Conservation (phyloP, 2,888 invertebrate species). For the Tyria jacobaeae region DNA sequence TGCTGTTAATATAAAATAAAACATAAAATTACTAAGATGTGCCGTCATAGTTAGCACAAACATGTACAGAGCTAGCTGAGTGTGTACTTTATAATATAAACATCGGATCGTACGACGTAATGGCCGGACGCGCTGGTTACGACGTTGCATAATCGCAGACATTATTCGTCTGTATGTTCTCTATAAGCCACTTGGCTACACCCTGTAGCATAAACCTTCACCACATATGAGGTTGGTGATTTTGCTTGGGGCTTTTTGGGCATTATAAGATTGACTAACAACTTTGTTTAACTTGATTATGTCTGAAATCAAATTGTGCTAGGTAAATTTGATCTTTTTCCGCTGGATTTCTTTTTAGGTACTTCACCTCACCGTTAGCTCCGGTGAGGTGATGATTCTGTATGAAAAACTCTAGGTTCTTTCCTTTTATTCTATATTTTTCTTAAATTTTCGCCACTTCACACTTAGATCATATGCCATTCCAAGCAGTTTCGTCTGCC, state of each 20-base stretch:
- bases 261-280: neutral
- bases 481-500: no score
- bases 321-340: no score
- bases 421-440: no score
- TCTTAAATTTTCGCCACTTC: no score
- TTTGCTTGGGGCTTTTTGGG: neutral
- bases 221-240: no score
- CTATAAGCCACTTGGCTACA: constrained; percentile 6
- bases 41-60: neutral
- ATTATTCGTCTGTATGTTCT: neutral
- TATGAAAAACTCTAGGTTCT: no score
- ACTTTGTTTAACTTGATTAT: neutral
- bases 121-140: constrained; percentile 15
- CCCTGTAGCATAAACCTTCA: no score
- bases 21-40: neutral
- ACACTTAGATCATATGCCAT: no score
- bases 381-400: no score
- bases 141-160: constrained; percentile 10
- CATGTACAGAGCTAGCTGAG: neutral
- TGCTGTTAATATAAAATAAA: neutral
- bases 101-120: constrained; percentile 1
- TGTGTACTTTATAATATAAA: constrained; percentile 13
- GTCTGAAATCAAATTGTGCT: no score
- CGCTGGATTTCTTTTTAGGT: no score
- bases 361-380: no score